These are phyloP conservation scores for Colletes gigas DNA, from an alignment of 1,140 invertebrate species.

Conservation along the genomic window DNA sequence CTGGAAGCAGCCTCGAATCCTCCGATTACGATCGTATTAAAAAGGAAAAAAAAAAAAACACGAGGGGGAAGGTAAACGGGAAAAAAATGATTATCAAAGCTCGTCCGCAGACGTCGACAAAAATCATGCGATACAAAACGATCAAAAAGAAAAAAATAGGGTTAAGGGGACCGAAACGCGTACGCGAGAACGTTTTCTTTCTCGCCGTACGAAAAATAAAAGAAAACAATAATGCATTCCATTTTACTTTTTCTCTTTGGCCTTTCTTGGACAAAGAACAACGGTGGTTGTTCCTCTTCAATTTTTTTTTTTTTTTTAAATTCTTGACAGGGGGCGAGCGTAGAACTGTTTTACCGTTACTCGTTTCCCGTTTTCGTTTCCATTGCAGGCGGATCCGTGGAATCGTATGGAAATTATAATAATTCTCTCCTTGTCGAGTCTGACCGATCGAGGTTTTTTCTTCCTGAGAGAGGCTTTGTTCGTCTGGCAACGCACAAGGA, in stretches of 20 bases:
- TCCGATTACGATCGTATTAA: background rate
- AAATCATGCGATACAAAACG: conserved; percentile 35
- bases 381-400: background rate
- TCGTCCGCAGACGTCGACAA: conserved; percentile 23
- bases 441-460: conserved; percentile 27
- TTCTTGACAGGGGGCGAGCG: background rate
- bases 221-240: conserved; percentile 8
- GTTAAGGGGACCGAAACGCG: conserved; percentile 1
- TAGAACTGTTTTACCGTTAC: background rate
- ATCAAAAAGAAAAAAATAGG: conserved; percentile 22
- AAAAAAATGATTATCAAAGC: conserved; percentile 41
- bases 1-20: conserved; percentile 15
- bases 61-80: conserved; percentile 13
- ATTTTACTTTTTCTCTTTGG: conserved; percentile 58
- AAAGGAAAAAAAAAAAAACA: background rate
- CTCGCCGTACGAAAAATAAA: conserved; percentile 10
- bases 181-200: conserved; percentile 29
- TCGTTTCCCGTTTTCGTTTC: background rate
- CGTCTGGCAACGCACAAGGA: conserved; percentile 20
- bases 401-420: conserved; percentile 43
- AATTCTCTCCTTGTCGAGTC: conserved; percentile 29
- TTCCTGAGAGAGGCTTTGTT: conserved; percentile 53
- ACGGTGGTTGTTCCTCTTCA: background rate
- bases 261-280: conserved; percentile 38
- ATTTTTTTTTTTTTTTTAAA: too few relatives aligned